Percentiles rank a stretch among this genome's conserved stretches.
Conservation (phyloP, 2,113 vertebrate species). For the Cromileptes altivelis region DNA sequence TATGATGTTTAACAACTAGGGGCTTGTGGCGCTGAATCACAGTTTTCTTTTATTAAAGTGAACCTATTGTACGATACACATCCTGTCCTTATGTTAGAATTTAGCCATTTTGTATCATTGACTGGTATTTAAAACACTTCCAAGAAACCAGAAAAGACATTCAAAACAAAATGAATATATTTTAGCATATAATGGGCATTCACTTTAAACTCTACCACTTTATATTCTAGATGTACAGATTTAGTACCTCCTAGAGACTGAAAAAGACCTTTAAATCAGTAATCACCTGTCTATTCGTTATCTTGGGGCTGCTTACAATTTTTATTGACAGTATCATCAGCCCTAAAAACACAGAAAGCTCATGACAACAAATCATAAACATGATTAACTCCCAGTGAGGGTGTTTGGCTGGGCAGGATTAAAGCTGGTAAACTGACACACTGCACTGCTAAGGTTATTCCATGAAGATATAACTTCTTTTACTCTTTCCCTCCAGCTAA, state of each 20-base stretch:
- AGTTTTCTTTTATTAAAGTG: background rate
- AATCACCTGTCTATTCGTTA: background rate
- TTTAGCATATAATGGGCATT: background rate
- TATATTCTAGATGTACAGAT: background rate
- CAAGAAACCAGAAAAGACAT: background rate
- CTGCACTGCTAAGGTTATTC: background rate
- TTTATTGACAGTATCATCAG: background rate
- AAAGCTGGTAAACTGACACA: background rate
- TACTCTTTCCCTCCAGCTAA: background rate
- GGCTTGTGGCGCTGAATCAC: background rate
- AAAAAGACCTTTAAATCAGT: background rate
- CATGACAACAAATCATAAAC: background rate
- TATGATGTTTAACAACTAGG: background rate
- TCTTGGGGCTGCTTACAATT: background rate
- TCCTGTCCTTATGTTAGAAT: background rate
- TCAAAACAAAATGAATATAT: background rate
- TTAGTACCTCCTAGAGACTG: background rate
- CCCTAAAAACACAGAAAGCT: background rate
- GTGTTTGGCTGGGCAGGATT: background rate
- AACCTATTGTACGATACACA: background rate
- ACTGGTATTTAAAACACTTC: background rate
- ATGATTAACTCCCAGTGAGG: background rate
- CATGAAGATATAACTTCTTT: background rate
- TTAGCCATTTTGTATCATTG: background rate
- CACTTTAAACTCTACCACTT: background rate